Evolutionary conservation across 1,140 invertebrate species (phyloP), one percentile per base, ranked within the genome.

Genomic region (Monochamus saltuarius): DNA sequence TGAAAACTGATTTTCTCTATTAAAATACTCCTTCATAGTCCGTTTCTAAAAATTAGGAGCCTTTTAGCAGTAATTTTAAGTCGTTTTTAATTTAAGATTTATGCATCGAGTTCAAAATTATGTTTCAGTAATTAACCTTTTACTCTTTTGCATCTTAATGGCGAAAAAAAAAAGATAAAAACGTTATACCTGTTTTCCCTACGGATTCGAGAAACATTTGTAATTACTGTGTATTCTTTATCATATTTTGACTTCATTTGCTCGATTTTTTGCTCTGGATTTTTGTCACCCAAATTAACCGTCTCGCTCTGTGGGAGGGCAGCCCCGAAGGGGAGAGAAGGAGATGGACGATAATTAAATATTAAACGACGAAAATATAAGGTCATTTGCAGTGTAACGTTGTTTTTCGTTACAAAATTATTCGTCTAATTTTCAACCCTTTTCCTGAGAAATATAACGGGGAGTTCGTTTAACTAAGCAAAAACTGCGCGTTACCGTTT

Each of bases 191-290:
- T 56, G 53, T 56, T 56, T 14, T 52, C 57, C 43, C 53, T 53
- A 29, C 54, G 7, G 14, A 34, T 17, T 29, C 35, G 22, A 29
- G 22, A 29, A 29, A 42, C 29, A 14, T 37, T 57, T 53, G 59
- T 66, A 69, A 69, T 69, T 69, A 66, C 66, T 59, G 66, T 60
- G 61, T 62, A 69, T 69, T 69, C 67, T 69, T 69, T 64, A 66
- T 66, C 64, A 53, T 58, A 64, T 66, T 59, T 64, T 66, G 57
- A 59, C 50, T 61, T 64, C 57, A 58, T 66, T 68, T 66, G 36
- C 49, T 59, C 46, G 64, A 66, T 68, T 68, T 68, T 66, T 68
- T 61, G 35, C 39, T 39, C 36, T 14, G 29, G 19, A 35, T 36
- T 56, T 56, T 56, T 56, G 43, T n/a, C 39, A 14, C 45, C 39